These are phyloP conservation scores for Polydrusus tereticollis DNA, from an alignment of 2,888 invertebrate species.

Conservation along the genomic window DNA sequence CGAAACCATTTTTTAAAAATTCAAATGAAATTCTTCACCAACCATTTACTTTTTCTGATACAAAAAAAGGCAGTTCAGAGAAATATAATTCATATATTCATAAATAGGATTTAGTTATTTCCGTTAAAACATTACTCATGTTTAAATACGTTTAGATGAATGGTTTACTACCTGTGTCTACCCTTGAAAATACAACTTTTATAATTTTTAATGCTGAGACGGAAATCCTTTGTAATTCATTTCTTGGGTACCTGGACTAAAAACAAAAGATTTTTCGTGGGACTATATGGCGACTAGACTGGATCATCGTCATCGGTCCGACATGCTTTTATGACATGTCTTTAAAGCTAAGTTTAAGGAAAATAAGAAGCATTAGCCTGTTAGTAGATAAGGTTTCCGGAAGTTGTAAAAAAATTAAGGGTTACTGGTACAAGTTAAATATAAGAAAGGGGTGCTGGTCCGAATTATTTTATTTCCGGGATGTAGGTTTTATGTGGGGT, in stretches of 20 bases:
- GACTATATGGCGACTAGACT: not conserved
- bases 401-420: not conserved
- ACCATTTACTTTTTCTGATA: too few species aligned
- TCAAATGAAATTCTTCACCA: too few species aligned
- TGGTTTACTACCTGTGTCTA: constrained; percentile 1
- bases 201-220: not conserved
- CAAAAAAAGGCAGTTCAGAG: not conserved
- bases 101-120: not conserved
- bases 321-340: not conserved
- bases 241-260: constrained; percentile 7
- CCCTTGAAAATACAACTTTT: not conserved
- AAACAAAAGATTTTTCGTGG: not conserved
- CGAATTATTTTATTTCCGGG: too few species aligned
- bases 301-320: not conserved
- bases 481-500: too few species aligned
- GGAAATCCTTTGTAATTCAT: not conserved
- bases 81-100: not conserved
- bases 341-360: too few species aligned
- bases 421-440: too few species aligned
- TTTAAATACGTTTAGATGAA: not conserved
- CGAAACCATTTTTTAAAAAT: too few species aligned
- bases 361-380: too few species aligned
- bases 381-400: too few species aligned
- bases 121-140: not conserved
- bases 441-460: too few species aligned